A percentile compares a stretch with the other conserved stretches of the same genome.
phyloP scores from a whole-genome alignment of 2,113 vertebrate genomes.

The Mormyrus lacerda region DNA sequence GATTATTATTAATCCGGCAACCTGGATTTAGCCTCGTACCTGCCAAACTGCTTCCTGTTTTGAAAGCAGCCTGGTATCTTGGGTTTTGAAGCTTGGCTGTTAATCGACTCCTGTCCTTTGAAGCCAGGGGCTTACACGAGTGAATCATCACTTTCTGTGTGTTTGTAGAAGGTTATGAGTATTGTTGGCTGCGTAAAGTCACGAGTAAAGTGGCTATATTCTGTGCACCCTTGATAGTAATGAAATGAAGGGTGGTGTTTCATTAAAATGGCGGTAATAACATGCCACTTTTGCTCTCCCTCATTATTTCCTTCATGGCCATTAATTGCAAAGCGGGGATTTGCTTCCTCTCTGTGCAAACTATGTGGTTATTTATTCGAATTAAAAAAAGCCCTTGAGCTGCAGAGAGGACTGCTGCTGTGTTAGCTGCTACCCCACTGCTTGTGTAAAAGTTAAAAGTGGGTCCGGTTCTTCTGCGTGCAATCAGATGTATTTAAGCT shows the following conservation, averaged over 20 bases:
- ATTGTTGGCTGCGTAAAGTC: not conserved
- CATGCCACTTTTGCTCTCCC: not conserved
- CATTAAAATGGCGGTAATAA: not conserved
- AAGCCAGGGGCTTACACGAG: not conserved
- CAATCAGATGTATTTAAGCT: not conserved
- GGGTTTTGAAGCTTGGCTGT: not conserved
- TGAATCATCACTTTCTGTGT: not conserved
- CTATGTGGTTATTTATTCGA: not conserved
- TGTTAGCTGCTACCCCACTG: not conserved
- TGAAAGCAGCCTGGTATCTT: not conserved
- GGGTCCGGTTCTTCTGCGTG: not conserved
- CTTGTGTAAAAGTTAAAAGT: not conserved
- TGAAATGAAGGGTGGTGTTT: not conserved
- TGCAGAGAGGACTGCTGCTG: not conserved
- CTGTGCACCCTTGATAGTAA: not conserved
- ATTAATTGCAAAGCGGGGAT: not conserved
- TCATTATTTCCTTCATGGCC: not conserved
- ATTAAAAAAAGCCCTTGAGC: not conserved
- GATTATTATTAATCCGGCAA: not conserved
- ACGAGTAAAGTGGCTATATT: not conserved
- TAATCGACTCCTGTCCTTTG: not conserved
- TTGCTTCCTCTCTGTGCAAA: not conserved
- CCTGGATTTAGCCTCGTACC: not conserved
- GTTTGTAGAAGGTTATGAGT: not conserved
- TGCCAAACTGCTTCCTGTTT: not conserved